phyloP scores from a whole-genome alignment of 2,113 vertebrate species.

The Ammospiza caudacuta region DNA sequence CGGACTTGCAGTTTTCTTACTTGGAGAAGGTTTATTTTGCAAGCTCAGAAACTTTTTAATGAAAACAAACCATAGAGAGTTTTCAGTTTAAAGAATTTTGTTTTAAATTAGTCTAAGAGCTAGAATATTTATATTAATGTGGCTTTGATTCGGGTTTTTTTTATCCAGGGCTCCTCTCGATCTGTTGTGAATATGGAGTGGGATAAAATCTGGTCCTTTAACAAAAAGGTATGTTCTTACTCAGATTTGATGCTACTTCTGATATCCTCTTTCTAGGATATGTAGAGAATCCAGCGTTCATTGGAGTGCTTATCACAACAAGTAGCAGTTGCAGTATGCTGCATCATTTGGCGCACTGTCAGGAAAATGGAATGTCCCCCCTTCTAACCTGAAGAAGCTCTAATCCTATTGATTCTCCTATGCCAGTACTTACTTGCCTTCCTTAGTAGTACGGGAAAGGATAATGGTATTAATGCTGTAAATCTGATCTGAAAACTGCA shows the following conservation, averaged over 20 bases:
- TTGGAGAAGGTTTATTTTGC: neutral
- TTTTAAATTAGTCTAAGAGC: neutral
- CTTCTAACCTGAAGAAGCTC: slow-evolving; percentile 36
- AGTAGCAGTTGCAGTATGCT: slow-evolving; percentile 50
- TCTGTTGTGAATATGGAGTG: slow-evolving; percentile 99
- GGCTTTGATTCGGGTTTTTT: neutral
- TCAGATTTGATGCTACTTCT: neutral
- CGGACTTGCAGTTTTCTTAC: neutral
- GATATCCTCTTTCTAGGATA: neutral
- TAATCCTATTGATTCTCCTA: slow-evolving; percentile 49
- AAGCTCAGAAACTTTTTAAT: neutral
- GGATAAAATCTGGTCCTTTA: slow-evolving; percentile 99
- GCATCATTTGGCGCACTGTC: slow-evolving; percentile 64
- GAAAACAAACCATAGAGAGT: neutral
- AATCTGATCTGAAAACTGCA: slow-evolving; percentile 89
- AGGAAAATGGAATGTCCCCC: slow-evolving; percentile 80
- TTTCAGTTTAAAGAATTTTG: neutral
- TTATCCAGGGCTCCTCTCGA: slow-evolving; percentile 89
- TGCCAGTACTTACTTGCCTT: slow-evolving; percentile 53
- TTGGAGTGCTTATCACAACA: slow-evolving; percentile 55
- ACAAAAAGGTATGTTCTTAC: slow-evolving; percentile 89
- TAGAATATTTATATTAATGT: neutral
- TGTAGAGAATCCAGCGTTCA: slow-evolving; percentile 1
- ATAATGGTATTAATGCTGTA: slow-evolving; percentile 65
- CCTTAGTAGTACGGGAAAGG: slow-evolving; percentile 42